Conservation (phyloP, 2,113 vertebrate genomes). For the Dasyornis broadbenti region DNA sequence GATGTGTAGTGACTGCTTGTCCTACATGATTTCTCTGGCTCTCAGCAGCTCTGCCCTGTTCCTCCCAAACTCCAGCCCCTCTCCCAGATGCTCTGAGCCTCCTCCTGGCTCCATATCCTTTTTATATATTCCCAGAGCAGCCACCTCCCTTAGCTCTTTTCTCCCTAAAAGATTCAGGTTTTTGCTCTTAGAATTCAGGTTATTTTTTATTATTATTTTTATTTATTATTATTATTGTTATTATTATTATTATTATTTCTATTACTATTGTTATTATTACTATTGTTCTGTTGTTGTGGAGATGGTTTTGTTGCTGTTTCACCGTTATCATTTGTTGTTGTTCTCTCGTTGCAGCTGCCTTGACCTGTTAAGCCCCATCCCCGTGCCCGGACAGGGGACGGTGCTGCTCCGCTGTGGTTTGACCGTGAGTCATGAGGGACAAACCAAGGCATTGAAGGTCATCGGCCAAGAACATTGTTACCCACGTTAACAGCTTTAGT, state of each 20-base stretch:
- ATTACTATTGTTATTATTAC: too few species aligned
- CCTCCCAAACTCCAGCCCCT: not conserved
- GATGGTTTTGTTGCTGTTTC: not conserved
- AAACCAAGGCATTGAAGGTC: not conserved
- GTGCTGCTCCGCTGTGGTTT: not conserved
- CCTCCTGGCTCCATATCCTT: not conserved
- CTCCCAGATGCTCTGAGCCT: not conserved
- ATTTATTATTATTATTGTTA: too few species aligned
- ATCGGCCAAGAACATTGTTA: fast-evolving
- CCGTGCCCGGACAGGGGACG: not conserved
- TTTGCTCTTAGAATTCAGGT: not conserved
- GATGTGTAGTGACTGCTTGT: not conserved
- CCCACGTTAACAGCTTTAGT: not conserved
- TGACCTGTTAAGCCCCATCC: not conserved
- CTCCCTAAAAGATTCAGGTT: not conserved
- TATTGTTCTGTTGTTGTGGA: too few species aligned
- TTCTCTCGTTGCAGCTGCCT: not conserved
- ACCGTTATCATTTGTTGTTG: fast-evolving
- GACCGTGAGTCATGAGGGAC: not conserved
- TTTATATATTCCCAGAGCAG: not conserved
- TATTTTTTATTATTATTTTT: fast-evolving
- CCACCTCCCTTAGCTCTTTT: not conserved
- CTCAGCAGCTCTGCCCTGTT: not conserved
- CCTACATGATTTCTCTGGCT: fast-evolving
- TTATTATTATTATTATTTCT: too few species aligned